Conservation (phyloP, 2,113 vertebrate genomes). For the Pedionomus torquatus region DNA sequence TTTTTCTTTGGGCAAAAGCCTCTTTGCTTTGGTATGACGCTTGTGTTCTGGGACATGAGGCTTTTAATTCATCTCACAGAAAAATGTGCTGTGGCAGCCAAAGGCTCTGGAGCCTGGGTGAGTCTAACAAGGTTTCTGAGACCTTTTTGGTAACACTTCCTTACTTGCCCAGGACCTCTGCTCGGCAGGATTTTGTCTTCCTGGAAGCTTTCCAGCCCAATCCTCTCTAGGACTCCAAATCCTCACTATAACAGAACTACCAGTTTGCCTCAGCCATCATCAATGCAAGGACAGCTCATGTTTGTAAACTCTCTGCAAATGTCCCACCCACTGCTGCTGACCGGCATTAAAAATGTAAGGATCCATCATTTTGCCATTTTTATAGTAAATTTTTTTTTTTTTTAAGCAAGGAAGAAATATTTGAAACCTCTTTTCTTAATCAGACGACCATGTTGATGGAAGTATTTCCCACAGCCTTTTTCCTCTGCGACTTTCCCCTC, state of each 20-base stretch:
- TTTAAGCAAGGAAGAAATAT: background rate
- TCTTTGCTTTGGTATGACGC: background rate
- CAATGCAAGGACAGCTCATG: background rate
- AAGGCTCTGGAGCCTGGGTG: background rate
- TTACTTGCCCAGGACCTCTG: background rate
- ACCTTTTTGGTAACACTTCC: background rate
- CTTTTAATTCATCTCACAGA: background rate
- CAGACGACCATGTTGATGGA: too few relatives aligned
- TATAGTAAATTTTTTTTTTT: background rate
- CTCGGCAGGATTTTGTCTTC: background rate
- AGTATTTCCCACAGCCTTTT: background rate
- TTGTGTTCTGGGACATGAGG: background rate
- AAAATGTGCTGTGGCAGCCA: background rate
- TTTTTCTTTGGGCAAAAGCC: background rate
- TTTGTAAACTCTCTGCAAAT: background rate
- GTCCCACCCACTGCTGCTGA: background rate
- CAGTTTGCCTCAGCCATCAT: background rate
- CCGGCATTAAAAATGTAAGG: fast-evolving
- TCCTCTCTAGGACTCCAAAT: background rate
- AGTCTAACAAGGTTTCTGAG: background rate
- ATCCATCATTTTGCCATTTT: fast-evolving
- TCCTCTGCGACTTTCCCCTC: background rate
- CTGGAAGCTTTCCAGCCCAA: background rate
- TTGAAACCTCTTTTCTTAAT: background rate
- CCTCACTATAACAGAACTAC: background rate